A percentile compares a stretch with the other conserved stretches of the same genome.
Conservation (phyloP, 1,140 invertebrate species). For the Ericerus pela region DNA sequence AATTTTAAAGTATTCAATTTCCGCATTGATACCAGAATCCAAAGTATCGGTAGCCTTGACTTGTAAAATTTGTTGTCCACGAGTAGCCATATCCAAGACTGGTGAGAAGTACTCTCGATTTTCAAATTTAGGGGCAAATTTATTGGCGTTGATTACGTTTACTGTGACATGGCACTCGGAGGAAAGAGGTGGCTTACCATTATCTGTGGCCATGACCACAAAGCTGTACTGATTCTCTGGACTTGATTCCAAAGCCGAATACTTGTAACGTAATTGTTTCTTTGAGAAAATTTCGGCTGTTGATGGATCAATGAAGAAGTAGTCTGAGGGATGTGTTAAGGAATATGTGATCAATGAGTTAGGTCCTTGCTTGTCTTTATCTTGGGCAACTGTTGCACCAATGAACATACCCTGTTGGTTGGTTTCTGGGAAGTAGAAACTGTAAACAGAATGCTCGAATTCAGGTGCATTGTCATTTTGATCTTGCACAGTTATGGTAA, state of each 20-base stretch:
- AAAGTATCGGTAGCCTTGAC: slow-evolving; percentile 58
- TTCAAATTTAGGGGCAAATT: slow-evolving; percentile 69
- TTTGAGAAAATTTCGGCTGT: slow-evolving; percentile 82
- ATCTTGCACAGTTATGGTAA: slow-evolving; percentile 86
- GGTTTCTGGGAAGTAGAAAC: slow-evolving; percentile 77
- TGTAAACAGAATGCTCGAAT: slow-evolving; percentile 74
- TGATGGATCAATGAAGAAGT: slow-evolving; percentile 78
- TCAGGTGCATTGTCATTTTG: slow-evolving; percentile 88
- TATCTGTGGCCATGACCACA: slow-evolving; percentile 73
- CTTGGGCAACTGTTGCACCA: slow-evolving; percentile 73
- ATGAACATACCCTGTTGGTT: slow-evolving; percentile 63
- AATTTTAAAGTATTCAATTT: slow-evolving; percentile 63
- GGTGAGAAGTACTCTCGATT: slow-evolving; percentile 57
- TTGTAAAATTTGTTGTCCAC: slow-evolving; percentile 53
- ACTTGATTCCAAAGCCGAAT: slow-evolving; percentile 54
- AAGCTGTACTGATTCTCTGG: slow-evolving; percentile 78
- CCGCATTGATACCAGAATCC: slow-evolving; percentile 72
- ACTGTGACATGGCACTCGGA: slow-evolving; percentile 66
- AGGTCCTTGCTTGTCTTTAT: slow-evolving; percentile 80
- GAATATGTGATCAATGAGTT: slow-evolving; percentile 88
- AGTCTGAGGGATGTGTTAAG: slow-evolving; percentile 72
- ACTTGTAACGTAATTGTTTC: slow-evolving; percentile 61
- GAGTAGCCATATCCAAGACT: slow-evolving; percentile 55
- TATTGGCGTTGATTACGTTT: slow-evolving; percentile 82
- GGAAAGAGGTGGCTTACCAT: slow-evolving; percentile 81